These are phyloP conservation scores for Amazona guildingii DNA, from an alignment of 2,113 vertebrate species.

Conservation along the genomic window DNA sequence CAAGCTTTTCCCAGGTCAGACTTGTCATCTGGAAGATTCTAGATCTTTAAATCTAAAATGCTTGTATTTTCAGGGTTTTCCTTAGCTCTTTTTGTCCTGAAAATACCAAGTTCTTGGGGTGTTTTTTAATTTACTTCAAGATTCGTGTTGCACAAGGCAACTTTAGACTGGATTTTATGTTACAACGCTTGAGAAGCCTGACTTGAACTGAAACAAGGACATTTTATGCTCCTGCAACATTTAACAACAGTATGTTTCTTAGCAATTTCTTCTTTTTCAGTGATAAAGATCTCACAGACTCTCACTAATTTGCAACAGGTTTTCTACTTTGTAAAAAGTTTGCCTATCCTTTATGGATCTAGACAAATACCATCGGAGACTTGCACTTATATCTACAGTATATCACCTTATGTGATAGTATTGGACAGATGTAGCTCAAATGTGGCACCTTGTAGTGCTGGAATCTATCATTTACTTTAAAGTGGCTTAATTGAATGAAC, in stretches of 20 bases:
- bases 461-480: neutral
- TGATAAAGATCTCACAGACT: neutral
- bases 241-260: neutral
- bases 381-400: neutral
- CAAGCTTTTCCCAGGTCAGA: neutral
- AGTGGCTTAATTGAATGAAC: neutral
- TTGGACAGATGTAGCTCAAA: neutral
- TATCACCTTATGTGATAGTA: neutral
- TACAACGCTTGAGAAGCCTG: conserved; percentile 8
- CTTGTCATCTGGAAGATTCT: neutral
- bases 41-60: neutral
- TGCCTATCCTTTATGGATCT: neutral
- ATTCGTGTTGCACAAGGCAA: neutral
- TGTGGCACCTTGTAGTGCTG: neutral
- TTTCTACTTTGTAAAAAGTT: neutral
- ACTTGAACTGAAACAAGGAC: neutral
- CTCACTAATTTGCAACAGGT: neutral
- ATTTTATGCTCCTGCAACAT: conserved; percentile 29
- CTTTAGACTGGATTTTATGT: neutral
- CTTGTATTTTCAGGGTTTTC: neutral
- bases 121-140: neutral
- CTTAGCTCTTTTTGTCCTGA: neutral
- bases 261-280: neutral
- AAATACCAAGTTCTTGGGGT: neutral
- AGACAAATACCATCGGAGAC: neutral